Base-by-base conservation (phyloP, 64 coral and sea anemone genomes). In the Hydrozoanthus tunicans region DNA sequence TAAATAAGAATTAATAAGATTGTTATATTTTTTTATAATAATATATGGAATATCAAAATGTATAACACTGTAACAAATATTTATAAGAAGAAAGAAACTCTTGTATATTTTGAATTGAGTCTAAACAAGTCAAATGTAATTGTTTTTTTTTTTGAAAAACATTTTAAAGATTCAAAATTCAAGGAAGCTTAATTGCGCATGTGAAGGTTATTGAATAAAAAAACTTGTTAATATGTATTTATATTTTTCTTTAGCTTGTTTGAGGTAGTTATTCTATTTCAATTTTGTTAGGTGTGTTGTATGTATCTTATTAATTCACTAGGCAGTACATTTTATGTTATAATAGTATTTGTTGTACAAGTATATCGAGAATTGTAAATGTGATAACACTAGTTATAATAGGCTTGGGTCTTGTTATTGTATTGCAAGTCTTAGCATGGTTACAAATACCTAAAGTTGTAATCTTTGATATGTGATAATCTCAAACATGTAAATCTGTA, bases 51-150 rank as follows among this genome's bases (percentile, higher is more conserved):
- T 3, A 6, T n/a, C 12, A 58, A 71, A 57, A 74, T 32, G 67
- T 85, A 62, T 85, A 66, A 58, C 56, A 89, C 5, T 89, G 68
- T 89, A 89, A 89, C 67, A 89, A 89, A 74, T 89, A 25, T 89
- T 89, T 86, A 53, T 86, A 56, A 69, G 27, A 14, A 85, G 61
- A 65, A 53, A 0, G 24, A 73, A 7, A 73, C 43, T 73, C 43
- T 27, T 73, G 3, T 68, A 15, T 68, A 15, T 5, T 68, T 12
- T 73, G 59, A 59, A 80, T n/a, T 23, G 17, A 60, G 17, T 59
- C 24, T n/a, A 59, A 80, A 80, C 52, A 80, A 60, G 56, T 57
- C 17, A 59, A 59, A 56, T 61, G 9, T 59, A 59, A 20, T 20
- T 20, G 20, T 20, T 20, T 20, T 20, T 20, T 20, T 20, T 20